A percentile compares a stretch with the other conserved stretches of the same genome.
phyloP scores from a whole-genome alignment of 1,140 invertebrate genomes.

The Plutomurus gul region DNA sequence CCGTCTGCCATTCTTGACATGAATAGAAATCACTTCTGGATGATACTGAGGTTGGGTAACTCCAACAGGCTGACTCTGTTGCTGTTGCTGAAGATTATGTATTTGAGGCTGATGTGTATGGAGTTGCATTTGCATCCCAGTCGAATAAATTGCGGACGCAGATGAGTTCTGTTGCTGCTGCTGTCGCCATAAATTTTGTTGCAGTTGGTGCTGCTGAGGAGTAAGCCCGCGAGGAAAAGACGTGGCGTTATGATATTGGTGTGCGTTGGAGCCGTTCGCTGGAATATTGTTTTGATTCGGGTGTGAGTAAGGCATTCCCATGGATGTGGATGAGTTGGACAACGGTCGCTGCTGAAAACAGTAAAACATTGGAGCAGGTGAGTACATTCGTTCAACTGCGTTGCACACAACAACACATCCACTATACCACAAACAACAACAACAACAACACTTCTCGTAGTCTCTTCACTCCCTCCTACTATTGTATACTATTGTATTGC shows the following conservation, averaged over 20 bases:
- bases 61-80: not conserved
- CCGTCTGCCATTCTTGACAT: constrained; percentile 57
- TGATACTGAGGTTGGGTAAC: constrained; percentile 53
- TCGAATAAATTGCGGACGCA: constrained; percentile 11
- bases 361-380: no score
- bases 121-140: constrained; percentile 32
- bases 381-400: no score
- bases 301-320: constrained; percentile 36
- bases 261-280: not conserved
- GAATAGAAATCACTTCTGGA: constrained; percentile 60
- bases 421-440: no score
- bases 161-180: constrained; percentile 17
- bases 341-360: not conserved
- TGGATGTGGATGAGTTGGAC: not conserved
- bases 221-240: constrained; percentile 23
- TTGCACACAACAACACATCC: no score
- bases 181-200: constrained; percentile 47
- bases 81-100: constrained; percentile 36
- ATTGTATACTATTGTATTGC: no score
- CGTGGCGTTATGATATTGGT: not conserved
- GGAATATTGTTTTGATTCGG: constrained; percentile 24
- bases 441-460: no score
- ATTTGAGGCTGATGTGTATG: constrained; percentile 52
- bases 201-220: constrained; percentile 45
- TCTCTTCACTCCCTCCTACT: no score